Percentiles rank a stretch among this genome's conserved stretches.
Conservation (phyloP, 1,140 invertebrate species). For the Drosophila punjabiensis region DNA sequence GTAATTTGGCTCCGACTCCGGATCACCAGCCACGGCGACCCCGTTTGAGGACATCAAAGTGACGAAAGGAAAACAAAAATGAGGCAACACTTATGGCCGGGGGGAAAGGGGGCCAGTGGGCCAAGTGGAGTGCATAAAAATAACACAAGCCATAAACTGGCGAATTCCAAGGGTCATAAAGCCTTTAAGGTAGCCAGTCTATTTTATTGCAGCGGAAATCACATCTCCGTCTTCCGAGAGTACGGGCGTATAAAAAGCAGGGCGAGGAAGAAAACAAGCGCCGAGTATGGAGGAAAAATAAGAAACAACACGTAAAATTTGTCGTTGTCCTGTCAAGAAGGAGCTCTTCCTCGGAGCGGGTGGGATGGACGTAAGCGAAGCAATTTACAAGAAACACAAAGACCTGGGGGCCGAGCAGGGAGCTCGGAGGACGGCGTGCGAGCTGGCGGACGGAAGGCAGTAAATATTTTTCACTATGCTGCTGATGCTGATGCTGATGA, state of each 20-base stretch:
- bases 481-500: conserved; percentile 57
- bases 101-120: neutral
- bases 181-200: conserved; percentile 79
- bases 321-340: conserved; percentile 50
- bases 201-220: conserved; percentile 79
- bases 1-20: conserved; percentile 49
- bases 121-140: conserved; percentile 68
- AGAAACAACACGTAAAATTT: conserved; percentile 75
- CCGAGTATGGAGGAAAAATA: conserved; percentile 53
- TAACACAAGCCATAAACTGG: conserved; percentile 71
- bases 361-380: conserved; percentile 47
- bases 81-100: conserved; percentile 42
- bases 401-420: conserved; percentile 1
- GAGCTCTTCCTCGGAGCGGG: conserved; percentile 22
- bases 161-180: conserved; percentile 73
- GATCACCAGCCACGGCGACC: conserved; percentile 9
- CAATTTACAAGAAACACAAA: conserved; percentile 53
- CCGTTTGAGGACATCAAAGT: conserved; percentile 34
- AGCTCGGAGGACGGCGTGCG: neutral
- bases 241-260: conserved; percentile 31
- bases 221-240: conserved; percentile 53
- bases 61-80: conserved; percentile 48
- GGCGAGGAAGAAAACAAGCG: conserved; percentile 8
- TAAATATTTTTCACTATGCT: conserved; percentile 71
- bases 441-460: conserved; percentile 41